Base-by-base conservation (phyloP, 2,113 vertebrate genomes). In the Malurus elegans region DNA sequence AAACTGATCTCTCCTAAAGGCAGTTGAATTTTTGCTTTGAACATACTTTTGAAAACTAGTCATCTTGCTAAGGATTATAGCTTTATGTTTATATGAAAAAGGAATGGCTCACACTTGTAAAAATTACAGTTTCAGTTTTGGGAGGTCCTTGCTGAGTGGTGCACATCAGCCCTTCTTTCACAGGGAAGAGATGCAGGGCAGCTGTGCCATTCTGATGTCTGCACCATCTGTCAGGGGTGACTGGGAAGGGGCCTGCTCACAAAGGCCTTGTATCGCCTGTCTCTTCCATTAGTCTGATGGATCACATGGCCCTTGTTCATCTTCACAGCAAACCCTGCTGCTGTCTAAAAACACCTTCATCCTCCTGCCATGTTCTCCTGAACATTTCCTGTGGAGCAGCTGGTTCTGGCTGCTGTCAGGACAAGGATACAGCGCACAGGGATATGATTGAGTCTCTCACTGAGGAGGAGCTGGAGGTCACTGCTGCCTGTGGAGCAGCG, bases 131-230 rank as follows among this genome's bases (percentile, higher is more conserved):
- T 70, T 50, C 8, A 11, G 12, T 65, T 92, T 69, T 72, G 60
- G 45, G 8, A 78, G 48, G 18, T 36, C 56, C 20, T 15, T 57
- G 40, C 48, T 0, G 0, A 36, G 42, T 3, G 2, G 16, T 64
- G 21, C 6, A 1, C 8, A 2, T 47, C 66, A 66, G n/a, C 50
- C n/a, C 38, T 53, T 62, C 14, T 12, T 56, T 67, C 25, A 3
- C 2, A 3, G 19, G 10, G 67, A 7, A 38, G 38, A 38, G 38
- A n/a, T 53, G 28, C 57, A 53, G 28, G 36, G 17, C 38, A 89
- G 2, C n/a, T 34, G 17, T 26, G 18, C 36, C 0, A 0, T 12
- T 32, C 31, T 13, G 42, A 13, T 61, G 53, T 18, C 34, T 40
- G 24, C 18, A 26, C 44, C 21, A 3, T 32, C 38, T 36, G 7